Base-by-base conservation (phyloP, 2,888 invertebrate species). In the Amaurobius ferox region DNA sequence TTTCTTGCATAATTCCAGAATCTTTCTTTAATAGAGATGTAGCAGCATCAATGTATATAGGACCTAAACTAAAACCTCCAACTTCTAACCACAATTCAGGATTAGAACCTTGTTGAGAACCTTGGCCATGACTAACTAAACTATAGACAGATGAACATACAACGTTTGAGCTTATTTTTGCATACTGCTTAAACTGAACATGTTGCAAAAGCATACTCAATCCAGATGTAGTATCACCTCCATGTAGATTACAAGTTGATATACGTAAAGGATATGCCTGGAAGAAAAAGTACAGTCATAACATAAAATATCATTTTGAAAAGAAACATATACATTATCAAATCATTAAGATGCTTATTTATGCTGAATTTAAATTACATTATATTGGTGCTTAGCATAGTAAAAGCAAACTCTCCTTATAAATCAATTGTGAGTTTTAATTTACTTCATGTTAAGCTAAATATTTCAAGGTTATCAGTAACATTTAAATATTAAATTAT, bases 171-270 rank as follows among this genome's bases (percentile, higher is more conserved):
- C 76, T 89, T 48, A 94, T 93, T 67, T 93, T 93, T 88, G 95
- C 93, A 91, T 94, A 94, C 90, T 95, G 94, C 32, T 94, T 93
- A 72, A 95, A 89, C 83, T 93, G 92, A 87, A 97, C 94, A 88
- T 95, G 94, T 0, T 96, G 96, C 86, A 98, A 91, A 67, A 98
- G 93, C 6, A 95, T 95, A 1, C 97, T 97, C 32, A 98, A 93
- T 0, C 98, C 98, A 1, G 95, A 95, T 89, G 96, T 95, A 39
- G 97, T 97, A 90, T 96, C 95, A 88, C 95, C 94, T 0, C 98
- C 97, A 90, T 98, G 98, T n/a, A 98, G 93, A 92, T 98, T 98
- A 90, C 98, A 98, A 68, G 95, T 96, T 28, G 97, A 95, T 87
- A 98, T 91, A 71, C 98, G 94, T 40, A 98, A 93, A 0, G 98